Evolutionary conservation across 1,140 invertebrate genomes (phyloP).

Genomic region (Samia ricini): DNA sequence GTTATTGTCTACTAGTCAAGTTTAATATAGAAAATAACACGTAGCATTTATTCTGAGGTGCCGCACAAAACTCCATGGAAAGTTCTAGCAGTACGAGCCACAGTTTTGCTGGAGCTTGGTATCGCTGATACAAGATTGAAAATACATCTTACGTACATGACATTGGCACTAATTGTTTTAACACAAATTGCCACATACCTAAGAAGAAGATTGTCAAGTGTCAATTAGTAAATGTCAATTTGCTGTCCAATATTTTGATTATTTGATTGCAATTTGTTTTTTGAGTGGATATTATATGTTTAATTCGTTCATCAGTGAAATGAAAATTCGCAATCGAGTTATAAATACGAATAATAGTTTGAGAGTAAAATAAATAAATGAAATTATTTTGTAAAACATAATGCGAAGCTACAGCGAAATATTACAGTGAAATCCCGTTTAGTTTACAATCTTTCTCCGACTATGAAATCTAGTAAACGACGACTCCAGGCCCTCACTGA

Average conservation of each 20-base stretch:
- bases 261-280: not conserved
- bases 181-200: too few relatives aligned
- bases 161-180: too few relatives aligned
- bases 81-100: too few relatives aligned
- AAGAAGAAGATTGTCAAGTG: not conserved
- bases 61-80: too few relatives aligned
- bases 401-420: slow-evolving; percentile 34
- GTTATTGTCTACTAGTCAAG: too few relatives aligned
- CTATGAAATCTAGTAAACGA: slow-evolving; percentile 76
- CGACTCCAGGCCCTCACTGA: slow-evolving; percentile 73
- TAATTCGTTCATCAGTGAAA: not conserved
- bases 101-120: too few relatives aligned
- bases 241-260: slow-evolving; percentile 18
- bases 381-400: not conserved
- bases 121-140: too few relatives aligned
- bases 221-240: slow-evolving; percentile 21
- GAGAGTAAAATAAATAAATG: not conserved
- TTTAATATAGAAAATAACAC: too few relatives aligned
- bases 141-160: too few relatives aligned
- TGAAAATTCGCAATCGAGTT: not conserved
- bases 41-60: too few relatives aligned
- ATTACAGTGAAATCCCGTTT: slow-evolving; percentile 37
- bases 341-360: not conserved
- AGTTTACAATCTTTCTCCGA: slow-evolving; percentile 34
- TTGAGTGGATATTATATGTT: not conserved